Evolutionary conservation across 2,113 vertebrate species (phyloP).

Genomic region (Coturnix japonica): DNA sequence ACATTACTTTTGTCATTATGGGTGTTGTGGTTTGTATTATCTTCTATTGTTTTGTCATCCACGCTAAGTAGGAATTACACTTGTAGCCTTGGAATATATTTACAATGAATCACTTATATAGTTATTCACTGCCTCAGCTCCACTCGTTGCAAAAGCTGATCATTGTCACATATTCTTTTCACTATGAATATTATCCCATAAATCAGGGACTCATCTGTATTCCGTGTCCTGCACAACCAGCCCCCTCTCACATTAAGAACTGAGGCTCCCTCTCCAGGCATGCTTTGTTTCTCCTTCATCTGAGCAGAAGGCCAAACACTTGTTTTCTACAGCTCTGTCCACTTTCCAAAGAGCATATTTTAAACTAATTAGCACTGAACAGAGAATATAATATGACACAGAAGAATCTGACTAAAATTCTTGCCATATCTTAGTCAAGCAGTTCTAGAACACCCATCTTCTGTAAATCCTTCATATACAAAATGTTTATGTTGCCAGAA

Average conservation of each 20-base stretch:
- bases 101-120: conserved; percentile 6
- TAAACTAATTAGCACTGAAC: background rate
- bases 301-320: conserved; percentile 55
- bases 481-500: background rate
- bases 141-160: conserved; percentile 41
- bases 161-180: conserved; percentile 35
- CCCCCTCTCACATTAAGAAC: background rate
- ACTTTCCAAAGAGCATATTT: background rate
- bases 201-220: conserved; percentile 39
- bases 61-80: conserved; percentile 13
- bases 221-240: background rate
- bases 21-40: conserved; percentile 59
- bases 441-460: background rate
- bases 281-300: conserved; percentile 62
- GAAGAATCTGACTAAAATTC: background rate
- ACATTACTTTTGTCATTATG: conserved; percentile 57
- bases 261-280: conserved; percentile 1
- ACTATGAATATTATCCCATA: conserved; percentile 2
- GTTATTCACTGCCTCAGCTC: conserved; percentile 19
- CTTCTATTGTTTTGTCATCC: conserved; percentile 69
- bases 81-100: conserved; percentile 27
- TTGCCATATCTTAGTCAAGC: background rate
- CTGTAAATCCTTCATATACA: background rate
- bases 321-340: background rate
- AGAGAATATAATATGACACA: background rate